A percentile compares a stretch with the other conserved stretches of the same genome.
phyloP scores from a whole-genome alignment of 2,797 vertebrate genomes.

The Myripristis murdjan region DNA sequence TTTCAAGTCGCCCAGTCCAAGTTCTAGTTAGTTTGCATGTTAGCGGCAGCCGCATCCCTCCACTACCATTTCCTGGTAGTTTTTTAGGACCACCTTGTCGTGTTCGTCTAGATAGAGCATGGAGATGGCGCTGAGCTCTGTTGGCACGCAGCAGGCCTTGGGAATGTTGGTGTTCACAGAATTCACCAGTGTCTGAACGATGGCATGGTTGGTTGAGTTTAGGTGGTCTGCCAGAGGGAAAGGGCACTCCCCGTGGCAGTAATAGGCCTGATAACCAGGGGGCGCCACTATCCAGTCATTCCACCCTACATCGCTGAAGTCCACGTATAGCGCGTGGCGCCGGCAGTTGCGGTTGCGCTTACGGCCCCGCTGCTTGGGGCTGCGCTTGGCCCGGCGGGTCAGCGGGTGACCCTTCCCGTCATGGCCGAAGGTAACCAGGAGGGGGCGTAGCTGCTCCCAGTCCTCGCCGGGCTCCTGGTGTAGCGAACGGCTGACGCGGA shows the following conservation, averaged over 20 bases:
- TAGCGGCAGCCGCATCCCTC: constrained; percentile 99
- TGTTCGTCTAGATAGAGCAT: constrained; percentile 99
- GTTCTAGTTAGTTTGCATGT: constrained; percentile 51
- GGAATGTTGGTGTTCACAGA: constrained; percentile 99
- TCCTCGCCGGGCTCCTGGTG: constrained; percentile 89
- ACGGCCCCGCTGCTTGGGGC: constrained; percentile 89
- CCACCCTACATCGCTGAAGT: constrained; percentile 99
- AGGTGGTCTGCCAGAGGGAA: constrained; percentile 99
- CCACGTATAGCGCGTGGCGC: constrained; percentile 96
- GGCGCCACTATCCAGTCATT: constrained; percentile 99
- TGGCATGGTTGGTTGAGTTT: constrained; percentile 99
- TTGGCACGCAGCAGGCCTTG: constrained; percentile 98
- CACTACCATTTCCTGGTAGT: constrained; percentile 99
- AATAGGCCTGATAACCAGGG: constrained; percentile 98
- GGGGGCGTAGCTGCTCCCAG: constrained; percentile 96
- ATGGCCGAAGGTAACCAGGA: constrained; percentile 97
- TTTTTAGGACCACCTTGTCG: constrained; percentile 99
- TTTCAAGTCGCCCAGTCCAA: constrained; percentile 56
- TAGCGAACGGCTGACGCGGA: constrained; percentile 96
- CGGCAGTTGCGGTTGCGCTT: constrained; percentile 97
- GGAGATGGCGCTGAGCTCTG: constrained; percentile 98
- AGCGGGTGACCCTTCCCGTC: constrained; percentile 95
- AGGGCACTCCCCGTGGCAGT: constrained; percentile 99
- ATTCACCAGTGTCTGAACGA: constrained; percentile 99
- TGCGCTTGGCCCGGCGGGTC: constrained; percentile 91